Base-by-base conservation (phyloP, 2,113 vertebrate genomes). In the Zingel zingel region DNA sequence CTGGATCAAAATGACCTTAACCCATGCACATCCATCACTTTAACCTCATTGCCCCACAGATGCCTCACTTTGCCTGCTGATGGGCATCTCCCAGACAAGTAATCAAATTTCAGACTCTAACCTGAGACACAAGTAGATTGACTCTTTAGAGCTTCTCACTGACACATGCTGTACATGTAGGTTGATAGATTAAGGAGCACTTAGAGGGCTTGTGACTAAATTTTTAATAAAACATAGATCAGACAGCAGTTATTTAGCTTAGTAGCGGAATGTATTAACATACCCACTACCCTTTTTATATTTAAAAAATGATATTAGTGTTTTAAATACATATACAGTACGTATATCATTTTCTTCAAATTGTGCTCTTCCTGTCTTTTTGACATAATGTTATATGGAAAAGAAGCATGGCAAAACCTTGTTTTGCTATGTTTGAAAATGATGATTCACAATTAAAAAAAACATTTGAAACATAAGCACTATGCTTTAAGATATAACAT, bases 91-190 rank as follows among this genome's bases (percentile, higher is more conserved):
- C 65, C 66, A 73, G 82, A 74, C 57, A 21, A 56, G 71, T 86
- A 81, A 92, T 91, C 66, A 63, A 68, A 90, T 92, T 92, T 77
- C 80, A 84, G 36, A 70, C 66, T 79, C 8, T 62, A 62, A 83
- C 73, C 77, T 80, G 56, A 72, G 66, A 47, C 33, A 77, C 65
- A 85, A 90, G 91, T 84, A 71, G 74, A 88, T 90, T 85, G 51
- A 23, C 59, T 70, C 12, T 51, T 74, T 50, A 25, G 59, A 67
- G 54, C 57, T 51, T 80, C 72, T 79, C 64, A 33, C 76, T 51
- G 23, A 81, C 61, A 71, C 54, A 54, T 62, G 54, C 23, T 75
- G 61, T 30, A 27, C 16, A 30, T 63, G 51, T 39, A n/a, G 36
- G 11, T 39, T 74, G 74, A 72, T 15, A 3, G 67, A 65, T 33